These are phyloP conservation scores for Drosophila seclusa DNA, from an alignment of 2,888 invertebrate genomes.

Conservation along the genomic window DNA sequence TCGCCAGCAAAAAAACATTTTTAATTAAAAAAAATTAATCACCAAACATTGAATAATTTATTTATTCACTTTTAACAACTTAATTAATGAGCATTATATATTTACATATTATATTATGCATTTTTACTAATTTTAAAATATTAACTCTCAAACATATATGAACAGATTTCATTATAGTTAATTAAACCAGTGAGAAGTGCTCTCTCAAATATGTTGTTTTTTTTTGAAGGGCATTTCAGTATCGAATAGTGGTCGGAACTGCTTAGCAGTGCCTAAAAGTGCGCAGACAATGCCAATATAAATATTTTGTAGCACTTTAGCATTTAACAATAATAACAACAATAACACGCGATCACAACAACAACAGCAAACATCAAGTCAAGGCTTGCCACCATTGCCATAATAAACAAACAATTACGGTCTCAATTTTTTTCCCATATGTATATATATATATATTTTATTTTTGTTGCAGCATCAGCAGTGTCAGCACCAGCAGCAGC, in stretches of 20 bases:
- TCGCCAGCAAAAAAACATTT: background rate
- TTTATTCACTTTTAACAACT: background rate
- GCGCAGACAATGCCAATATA: constrained; percentile 64
- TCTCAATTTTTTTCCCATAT: constrained; percentile 46
- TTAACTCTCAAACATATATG: no score
- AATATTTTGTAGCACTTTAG: constrained; percentile 69
- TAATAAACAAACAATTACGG: constrained; percentile 84
- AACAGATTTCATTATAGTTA: no score
- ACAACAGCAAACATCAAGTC: constrained; percentile 44
- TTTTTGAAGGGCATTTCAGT: constrained; percentile 18
- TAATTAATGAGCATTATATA: background rate
- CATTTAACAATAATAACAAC: constrained; percentile 67
- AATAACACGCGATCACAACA: constrained; percentile 43
- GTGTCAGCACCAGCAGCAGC: constrained; percentile 7
- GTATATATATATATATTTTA: background rate
- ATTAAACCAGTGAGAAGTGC: fast-evolving
- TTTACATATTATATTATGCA: no score
- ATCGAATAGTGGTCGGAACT: background rate
- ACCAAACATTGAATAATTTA: no score
- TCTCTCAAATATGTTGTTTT: background rate
- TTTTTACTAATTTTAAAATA: no score
- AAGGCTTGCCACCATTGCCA: constrained; percentile 42
- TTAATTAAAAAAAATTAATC: background rate
- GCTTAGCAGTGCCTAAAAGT: constrained; percentile 7
- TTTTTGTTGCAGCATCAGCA: constrained; percentile 14